Evolutionary conservation across 2,797 vertebrate species (phyloP), one percentile per base, ranked within the genome.

Genomic region (Typhlichthys eigenmanni): DNA sequence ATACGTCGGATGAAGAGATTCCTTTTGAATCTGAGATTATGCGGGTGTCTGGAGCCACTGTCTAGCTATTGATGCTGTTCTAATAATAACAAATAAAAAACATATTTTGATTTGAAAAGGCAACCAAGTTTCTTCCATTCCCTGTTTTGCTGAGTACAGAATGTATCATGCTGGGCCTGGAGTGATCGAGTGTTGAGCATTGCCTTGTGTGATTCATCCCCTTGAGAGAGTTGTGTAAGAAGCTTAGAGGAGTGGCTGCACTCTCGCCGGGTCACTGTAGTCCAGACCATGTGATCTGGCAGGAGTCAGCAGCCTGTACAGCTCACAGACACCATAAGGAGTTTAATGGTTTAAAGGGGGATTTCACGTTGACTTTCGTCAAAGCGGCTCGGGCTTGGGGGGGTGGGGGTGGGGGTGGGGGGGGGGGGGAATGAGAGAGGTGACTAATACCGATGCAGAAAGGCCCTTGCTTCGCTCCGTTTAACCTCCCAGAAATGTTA

Each of bases 251-350:
- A 85, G 78, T 71, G 78, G 87, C 83, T 12, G 45, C 13, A 68
- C 58, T 68, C 66, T 87, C 80, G 24, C 24, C 24, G 84, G 80
- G 83, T 88, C 86, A 89, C 74, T 74, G 24, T 24, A 64, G 73
- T 78, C 70, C 75, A 74, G 74, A 76, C 78, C 86, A 82, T 53
- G 69, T 89, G 87, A 80, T 79, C 68, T 12, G 10, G 13, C 51
- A 48, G 38, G 34, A 71, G 79, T 85, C 79, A 85, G 66, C 79
- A 62, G 71, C 76, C 78, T 47, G 78, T 77, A 75, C 72, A 29
- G 71, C 83, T 77, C 77, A 62, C 16, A 53, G 29, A 71, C 45
- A 79, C 73, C 68, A 19, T 57, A 62, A 69, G 72, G 72, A 81
- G 78, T 74, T 72, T 58, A 62, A 60, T 67, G 45, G 71, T 79